phyloP scores from a whole-genome alignment of 2,797 vertebrate species.

The Lateolabrax maculatus region DNA sequence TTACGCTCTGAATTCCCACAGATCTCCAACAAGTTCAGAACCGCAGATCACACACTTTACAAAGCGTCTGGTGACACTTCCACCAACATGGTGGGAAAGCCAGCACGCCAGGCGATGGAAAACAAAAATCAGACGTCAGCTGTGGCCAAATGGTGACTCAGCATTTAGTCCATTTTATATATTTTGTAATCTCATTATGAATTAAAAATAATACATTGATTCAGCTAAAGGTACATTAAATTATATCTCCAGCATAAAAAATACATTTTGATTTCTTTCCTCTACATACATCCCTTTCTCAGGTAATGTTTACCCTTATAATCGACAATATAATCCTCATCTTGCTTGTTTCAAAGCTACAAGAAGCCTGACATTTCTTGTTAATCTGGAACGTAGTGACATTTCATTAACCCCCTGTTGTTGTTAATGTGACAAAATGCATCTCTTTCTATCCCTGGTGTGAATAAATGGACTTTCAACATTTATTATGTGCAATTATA shows the following conservation, averaged over 20 bases:
- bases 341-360: background rate
- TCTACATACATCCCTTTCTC: background rate
- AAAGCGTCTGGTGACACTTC: slow-evolving; percentile 63
- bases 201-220: background rate
- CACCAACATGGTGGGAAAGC: slow-evolving; percentile 52
- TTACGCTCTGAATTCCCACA: slow-evolving; percentile 50
- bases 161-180: slow-evolving; percentile 13
- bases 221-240: background rate
- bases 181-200: background rate
- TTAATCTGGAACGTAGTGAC: slow-evolving; percentile 1
- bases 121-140: slow-evolving; percentile 24
- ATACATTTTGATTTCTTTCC: no score
- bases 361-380: slow-evolving; percentile 1
- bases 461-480: slow-evolving; percentile 37
- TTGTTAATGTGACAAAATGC: slow-evolving; percentile 33
- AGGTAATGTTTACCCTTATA: background rate
- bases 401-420: slow-evolving; percentile 36
- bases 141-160: slow-evolving; percentile 37
- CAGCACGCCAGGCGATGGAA: slow-evolving; percentile 20
- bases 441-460: background rate
- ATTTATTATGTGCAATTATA: slow-evolving; percentile 19
- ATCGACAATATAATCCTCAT: background rate
- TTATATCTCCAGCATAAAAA: background rate
- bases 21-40: slow-evolving; percentile 54
- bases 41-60: slow-evolving; percentile 56